A percentile compares a stretch with the other conserved stretches of the same genome.
Evolutionary conservation across 2,888 invertebrate species (phyloP).

Genomic region (Cenopis cana): DNA sequence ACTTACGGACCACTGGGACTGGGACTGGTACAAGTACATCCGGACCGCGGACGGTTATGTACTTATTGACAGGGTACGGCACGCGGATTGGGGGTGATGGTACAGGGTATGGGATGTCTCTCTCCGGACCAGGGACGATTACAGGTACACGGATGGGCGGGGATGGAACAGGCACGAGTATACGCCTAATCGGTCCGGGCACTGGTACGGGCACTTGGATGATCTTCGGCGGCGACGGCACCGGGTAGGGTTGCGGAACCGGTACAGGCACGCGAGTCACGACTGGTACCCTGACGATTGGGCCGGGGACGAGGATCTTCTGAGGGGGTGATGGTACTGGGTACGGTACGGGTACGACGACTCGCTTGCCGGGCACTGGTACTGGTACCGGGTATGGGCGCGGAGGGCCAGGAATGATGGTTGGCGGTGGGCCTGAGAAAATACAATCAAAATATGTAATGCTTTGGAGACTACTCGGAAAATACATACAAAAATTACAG

Average conservation of each 20-base stretch:
- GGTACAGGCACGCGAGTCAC: slow-evolving; percentile 53
- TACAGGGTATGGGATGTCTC: slow-evolving; percentile 54
- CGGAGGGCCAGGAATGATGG: slow-evolving; percentile 68
- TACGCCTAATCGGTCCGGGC: slow-evolving; percentile 35
- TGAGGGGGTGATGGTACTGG: slow-evolving; percentile 62
- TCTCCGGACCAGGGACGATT: slow-evolving; percentile 44
- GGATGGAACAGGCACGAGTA: slow-evolving; percentile 47
- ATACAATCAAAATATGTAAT: neutral
- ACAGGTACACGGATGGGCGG: slow-evolving; percentile 55
- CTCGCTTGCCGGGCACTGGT: slow-evolving; percentile 59
- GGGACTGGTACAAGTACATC: slow-evolving; percentile 63
- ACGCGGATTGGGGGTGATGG: slow-evolving; percentile 63
- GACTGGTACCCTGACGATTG: slow-evolving; percentile 64
- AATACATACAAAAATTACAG: no score
- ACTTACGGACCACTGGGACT: slow-evolving; percentile 61
- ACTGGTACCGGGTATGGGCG: slow-evolving; percentile 71
- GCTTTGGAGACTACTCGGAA: no score
- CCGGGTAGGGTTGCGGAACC: slow-evolving; percentile 51
- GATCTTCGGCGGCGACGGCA: slow-evolving; percentile 42
- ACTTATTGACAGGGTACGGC: slow-evolving; percentile 61
- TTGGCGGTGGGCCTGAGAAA: slow-evolving; percentile 67
- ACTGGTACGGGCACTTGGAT: slow-evolving; percentile 46
- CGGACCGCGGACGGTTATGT: slow-evolving; percentile 63
- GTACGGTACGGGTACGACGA: slow-evolving; percentile 64
- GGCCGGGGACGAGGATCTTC: slow-evolving; percentile 62